Evolutionary conservation across 1,140 invertebrate genomes (phyloP).

Genomic region (Calephelis virginiensis): DNA sequence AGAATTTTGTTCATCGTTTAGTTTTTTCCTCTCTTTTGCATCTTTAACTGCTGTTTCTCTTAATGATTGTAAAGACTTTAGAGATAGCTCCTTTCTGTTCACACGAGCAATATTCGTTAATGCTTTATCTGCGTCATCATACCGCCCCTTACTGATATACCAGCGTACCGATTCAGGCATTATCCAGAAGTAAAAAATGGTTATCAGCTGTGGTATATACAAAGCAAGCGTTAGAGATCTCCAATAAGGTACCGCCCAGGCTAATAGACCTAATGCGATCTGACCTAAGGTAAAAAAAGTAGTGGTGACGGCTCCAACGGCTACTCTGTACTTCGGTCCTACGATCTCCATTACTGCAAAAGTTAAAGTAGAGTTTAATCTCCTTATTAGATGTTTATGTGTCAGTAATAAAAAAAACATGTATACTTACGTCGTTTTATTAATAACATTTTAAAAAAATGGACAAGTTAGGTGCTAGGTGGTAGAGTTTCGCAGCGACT

Average conservation of each 20-base stretch:
- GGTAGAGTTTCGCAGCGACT: too few species aligned
- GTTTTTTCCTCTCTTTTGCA: constrained; percentile 37
- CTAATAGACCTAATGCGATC: constrained; percentile 81
- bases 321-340: constrained; percentile 84
- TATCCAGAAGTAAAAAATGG: constrained; percentile 81
- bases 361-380: background rate
- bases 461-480: too few species aligned
- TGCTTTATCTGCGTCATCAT: constrained; percentile 82
- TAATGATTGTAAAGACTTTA: constrained; percentile 75
- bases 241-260: constrained; percentile 86
- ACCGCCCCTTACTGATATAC: constrained; percentile 86
- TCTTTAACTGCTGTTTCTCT: constrained; percentile 42
- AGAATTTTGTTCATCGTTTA: constrained; percentile 28
- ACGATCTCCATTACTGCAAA: constrained; percentile 80
- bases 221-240: constrained; percentile 82
- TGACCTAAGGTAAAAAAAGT: constrained; percentile 86
- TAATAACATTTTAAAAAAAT: too few species aligned
- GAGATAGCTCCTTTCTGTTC: constrained; percentile 79
- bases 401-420: too few species aligned
- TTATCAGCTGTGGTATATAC: constrained; percentile 83
- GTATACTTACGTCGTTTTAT: too few species aligned
- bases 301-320: constrained; percentile 84
- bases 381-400: too few species aligned
- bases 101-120: constrained; percentile 81
- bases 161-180: constrained; percentile 85